Evolutionary conservation across 2,797 vertebrate genomes (phyloP), one percentile per base, ranked within the genome.

Genomic region (Tachyglossus aculeatus): DNA sequence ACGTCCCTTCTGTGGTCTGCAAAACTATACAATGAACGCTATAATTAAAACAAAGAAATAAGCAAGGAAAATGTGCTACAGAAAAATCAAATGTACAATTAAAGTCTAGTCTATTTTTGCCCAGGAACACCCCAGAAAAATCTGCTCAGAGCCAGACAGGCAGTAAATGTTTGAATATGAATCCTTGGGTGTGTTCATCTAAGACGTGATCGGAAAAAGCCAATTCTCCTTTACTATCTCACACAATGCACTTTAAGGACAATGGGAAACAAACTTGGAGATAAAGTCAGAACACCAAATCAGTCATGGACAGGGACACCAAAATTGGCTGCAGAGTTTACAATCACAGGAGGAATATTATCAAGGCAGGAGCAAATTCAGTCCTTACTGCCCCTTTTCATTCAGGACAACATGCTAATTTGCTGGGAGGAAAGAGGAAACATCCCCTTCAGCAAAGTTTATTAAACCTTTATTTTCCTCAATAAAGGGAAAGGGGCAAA

Each of bases 391-490:
- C 40, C 37, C 38, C 29, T 41, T n/a, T 24, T 52, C 38, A 47
- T 18, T 40, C n/a, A n/a, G n/a, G n/a, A 31, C 37, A 52, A 39
- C 51, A 39, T 18, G 21, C 37, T 56, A 53, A 73, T 24, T 11
- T 22, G n/a, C n/a, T n/a, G n/a, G n/a, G n/a, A n/a, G n/a, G n/a
- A n/a, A n/a, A 65, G 50, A 32, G 73, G 62, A 74, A 53, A 56
- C n/a, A 21, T 36, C 10, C 10, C 16, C 22, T 41, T 33, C 53
- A 61, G 19, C 24, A 67, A 81, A 78, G 34, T 53, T 80, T 50
- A 71, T 74, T 45, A 54, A 79, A 51, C 18, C 1, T 73, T 74
- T 29, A 59, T 74, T 76, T 60, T 72, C 65, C 61, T 67, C 61
- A 65, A 66, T 21, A 67, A 62, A 69, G 52, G 48, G 14, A 29